These are phyloP conservation scores for Alexandromys oeconomus DNA, from an alignment of 2,797 vertebrate genomes.

Conservation along the genomic window DNA sequence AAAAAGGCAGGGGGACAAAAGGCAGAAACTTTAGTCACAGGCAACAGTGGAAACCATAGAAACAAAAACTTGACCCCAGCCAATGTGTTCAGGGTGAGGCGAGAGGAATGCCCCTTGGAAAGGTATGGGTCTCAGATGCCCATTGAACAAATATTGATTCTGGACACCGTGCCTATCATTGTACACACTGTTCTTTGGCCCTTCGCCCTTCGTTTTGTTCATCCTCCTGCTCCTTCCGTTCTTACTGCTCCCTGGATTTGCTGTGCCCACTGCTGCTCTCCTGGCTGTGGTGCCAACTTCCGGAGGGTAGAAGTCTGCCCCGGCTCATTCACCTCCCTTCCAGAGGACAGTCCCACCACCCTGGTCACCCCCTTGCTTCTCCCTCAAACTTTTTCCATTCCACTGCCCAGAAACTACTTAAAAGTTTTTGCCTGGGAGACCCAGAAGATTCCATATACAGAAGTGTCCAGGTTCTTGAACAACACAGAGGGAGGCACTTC, in stretches of 20 bases:
- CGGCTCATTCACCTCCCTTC: background rate
- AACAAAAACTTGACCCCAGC: background rate
- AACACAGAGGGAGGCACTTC: background rate
- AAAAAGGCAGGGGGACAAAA: background rate
- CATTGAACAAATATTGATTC: background rate
- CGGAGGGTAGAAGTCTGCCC: background rate
- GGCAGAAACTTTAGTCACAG: slow-evolving; percentile 14
- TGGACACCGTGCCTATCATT: background rate
- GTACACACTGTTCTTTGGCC: background rate
- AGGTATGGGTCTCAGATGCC: background rate
- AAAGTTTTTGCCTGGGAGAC: background rate
- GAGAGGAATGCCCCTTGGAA: background rate
- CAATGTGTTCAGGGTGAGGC: background rate
- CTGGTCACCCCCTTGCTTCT: background rate
- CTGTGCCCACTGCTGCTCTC: background rate
- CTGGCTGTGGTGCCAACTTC: background rate
- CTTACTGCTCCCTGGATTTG: background rate
- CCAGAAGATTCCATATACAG: background rate
- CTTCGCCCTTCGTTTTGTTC: background rate
- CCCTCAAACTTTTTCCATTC: background rate
- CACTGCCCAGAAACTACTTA: slow-evolving; percentile 27
- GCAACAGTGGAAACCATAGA: background rate
- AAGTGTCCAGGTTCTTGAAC: background rate
- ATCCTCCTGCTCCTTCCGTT: background rate
- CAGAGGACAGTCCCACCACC: background rate